Evolutionary conservation across 1,140 invertebrate species (phyloP), one percentile per base, ranked within the genome.

Genomic region (Hypothenemus hampei): DNA sequence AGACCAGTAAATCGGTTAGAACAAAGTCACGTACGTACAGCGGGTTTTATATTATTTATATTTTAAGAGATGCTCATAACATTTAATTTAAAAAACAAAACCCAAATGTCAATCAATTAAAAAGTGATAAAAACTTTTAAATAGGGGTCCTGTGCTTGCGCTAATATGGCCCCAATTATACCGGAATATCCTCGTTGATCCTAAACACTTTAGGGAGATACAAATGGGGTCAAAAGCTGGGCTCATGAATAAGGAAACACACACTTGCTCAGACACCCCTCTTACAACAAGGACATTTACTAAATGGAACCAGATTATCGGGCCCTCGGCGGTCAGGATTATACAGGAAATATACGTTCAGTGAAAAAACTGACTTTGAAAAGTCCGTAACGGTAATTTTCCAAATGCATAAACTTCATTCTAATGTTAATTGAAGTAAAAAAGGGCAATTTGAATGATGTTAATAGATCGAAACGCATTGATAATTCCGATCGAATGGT

Each of bases 151-250:
- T n/a, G n/a, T n/a, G n/a, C n/a, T n/a, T n/a, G n/a, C n/a, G n/a
- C n/a, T 54, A 60, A 56, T 44, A 51, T 43, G 21, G 39, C 24
- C 49, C 47, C 49, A 49, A 62, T 57, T 57, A 59, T 53, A 26
- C 24, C 31, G 44, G n/a, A 33, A 59, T 48, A 45, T 35, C 20
- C 43, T 26, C 20, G 51, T 33, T 53, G 50, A 58, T 57, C 53
- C 53, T 45, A 56, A 54, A 47, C 59, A 61, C 56, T 63, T 63
- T 50, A 50, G 19, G 18, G 15, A 15, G 49, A 43, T 54, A 55
- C 57, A 62, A 62, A 62, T 54, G 61, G 63, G 63, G 63, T 64
- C 62, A 64, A 63, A 64, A 62, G 54, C 62, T 61, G 49, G 55
- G 54, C 56, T 55, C 61, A 64, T 64, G 63, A 64, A 64, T 64